A percentile compares a stretch with the other conserved stretches of the same genome.
phyloP scores from a whole-genome alignment of 2,888 invertebrate genomes.

The Lasioglossum figueresi region DNA sequence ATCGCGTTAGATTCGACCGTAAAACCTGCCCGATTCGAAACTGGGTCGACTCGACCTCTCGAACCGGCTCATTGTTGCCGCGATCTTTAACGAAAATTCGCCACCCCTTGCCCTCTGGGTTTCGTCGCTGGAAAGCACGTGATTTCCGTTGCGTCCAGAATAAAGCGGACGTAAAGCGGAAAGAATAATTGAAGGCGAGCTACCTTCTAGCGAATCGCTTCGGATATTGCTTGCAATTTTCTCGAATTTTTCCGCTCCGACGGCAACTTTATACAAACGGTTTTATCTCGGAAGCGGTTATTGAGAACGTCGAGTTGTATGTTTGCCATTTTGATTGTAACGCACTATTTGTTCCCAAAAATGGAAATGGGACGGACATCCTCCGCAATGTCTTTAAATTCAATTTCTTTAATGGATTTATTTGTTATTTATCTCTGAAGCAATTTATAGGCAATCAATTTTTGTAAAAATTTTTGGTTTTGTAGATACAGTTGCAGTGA shows the following conservation, averaged over 20 bases:
- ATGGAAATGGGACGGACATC: no score
- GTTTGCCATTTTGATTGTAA: background rate
- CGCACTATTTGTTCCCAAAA: background rate
- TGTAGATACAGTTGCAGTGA: no score
- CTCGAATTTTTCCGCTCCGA: background rate
- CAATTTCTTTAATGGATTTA: no score
- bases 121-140: background rate
- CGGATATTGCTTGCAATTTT: conserved; percentile 22
- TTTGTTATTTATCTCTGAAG: no score
- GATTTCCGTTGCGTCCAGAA: conserved; percentile 33
- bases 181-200: conserved; percentile 43
- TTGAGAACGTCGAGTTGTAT: background rate
- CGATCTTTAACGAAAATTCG: conserved; percentile 54
- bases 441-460: no score
- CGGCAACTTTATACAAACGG: background rate
- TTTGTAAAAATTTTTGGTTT: no score
- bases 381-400: no score
- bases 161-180: conserved; percentile 45
- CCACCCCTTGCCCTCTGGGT: background rate
- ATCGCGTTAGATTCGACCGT: conserved; percentile 43
- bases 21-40: conserved; percentile 47
- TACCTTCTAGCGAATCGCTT: conserved; percentile 2
- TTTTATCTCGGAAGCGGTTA: background rate
- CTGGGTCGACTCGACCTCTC: conserved; percentile 54
- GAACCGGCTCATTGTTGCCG: conserved; percentile 55